These are phyloP conservation scores for Cyclargus thomasi DNA, from an alignment of 1,140 invertebrate genomes.

Conservation along the genomic window DNA sequence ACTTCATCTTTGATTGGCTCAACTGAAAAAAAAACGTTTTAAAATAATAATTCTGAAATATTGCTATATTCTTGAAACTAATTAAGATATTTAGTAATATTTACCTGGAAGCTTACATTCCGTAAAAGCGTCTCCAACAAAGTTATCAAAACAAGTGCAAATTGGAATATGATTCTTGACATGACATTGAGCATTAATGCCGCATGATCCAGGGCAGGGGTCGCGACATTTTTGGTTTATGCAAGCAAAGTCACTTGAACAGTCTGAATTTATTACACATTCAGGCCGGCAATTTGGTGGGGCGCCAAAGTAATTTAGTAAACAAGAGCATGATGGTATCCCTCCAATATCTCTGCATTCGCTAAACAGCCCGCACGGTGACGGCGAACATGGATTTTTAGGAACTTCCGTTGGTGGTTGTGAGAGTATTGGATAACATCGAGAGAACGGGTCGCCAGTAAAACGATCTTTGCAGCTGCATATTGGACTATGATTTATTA, in stretches of 20 bases:
- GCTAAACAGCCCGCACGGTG: slow-evolving; percentile 80
- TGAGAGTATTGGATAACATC: slow-evolving; percentile 74
- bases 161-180: slow-evolving; percentile 79
- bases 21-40: slow-evolving; percentile 32
- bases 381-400: slow-evolving; percentile 75
- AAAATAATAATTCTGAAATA: slow-evolving; percentile 21
- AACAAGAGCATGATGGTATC: slow-evolving; percentile 78
- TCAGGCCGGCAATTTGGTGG: slow-evolving; percentile 80
- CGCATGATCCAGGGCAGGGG: slow-evolving; percentile 80
- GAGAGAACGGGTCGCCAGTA: slow-evolving; percentile 83
- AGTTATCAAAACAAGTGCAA: slow-evolving; percentile 77
- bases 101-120: slow-evolving; percentile 76
- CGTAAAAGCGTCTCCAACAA: slow-evolving; percentile 78
- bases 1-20: slow-evolving; percentile 59
- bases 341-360: slow-evolving; percentile 77
- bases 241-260: slow-evolving; percentile 77
- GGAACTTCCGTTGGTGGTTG: slow-evolving; percentile 45
- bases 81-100: slow-evolving; percentile 37
- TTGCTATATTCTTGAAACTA: slow-evolving; percentile 13
- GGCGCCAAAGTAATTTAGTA: slow-evolving; percentile 77
- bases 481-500: slow-evolving; percentile 83
- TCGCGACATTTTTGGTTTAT: slow-evolving; percentile 79
- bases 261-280: slow-evolving; percentile 79
- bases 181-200: slow-evolving; percentile 77
- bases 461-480: slow-evolving; percentile 80